Conservation (phyloP, 2,888 invertebrate genomes). For the Lepidonotus clava region DNA sequence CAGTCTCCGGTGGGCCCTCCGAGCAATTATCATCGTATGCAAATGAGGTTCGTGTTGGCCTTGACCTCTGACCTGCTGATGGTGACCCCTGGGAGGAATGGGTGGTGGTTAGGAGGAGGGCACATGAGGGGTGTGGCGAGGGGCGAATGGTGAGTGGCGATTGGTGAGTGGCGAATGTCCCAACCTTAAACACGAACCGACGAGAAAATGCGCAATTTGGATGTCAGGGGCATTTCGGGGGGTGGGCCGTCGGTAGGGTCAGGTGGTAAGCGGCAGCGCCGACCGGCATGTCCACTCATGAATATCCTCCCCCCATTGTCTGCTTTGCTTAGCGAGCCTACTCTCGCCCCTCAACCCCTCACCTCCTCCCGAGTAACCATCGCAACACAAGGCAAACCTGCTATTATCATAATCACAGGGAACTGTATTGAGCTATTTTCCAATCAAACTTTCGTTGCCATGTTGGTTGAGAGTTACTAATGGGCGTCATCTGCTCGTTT, state of each 20-base stretch:
- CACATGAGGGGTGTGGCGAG: not conserved
- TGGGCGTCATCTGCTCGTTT: too few species aligned
- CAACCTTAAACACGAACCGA: not conserved
- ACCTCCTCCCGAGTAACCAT: too few species aligned
- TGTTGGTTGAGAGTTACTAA: too few species aligned
- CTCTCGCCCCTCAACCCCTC: too few species aligned
- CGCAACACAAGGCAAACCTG: too few species aligned
- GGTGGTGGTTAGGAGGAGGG: not conserved
- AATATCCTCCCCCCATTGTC: not conserved
- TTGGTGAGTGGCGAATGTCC: too few species aligned
- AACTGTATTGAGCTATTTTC: too few species aligned
- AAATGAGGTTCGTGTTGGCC: slow-evolving; percentile 6
- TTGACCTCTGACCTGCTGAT: not conserved
- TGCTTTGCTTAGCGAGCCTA: too few species aligned
- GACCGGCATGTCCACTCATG: not conserved
- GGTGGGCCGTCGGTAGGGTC: not conserved
- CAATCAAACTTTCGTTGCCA: too few species aligned
- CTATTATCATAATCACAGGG: too few species aligned
- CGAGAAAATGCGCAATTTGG: not conserved
- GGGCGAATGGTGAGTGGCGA: too few species aligned
- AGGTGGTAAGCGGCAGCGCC: not conserved
- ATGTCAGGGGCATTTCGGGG: not conserved
- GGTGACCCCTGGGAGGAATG: not conserved
- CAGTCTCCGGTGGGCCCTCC: not conserved
- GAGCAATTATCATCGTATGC: not conserved